Conservation (phyloP, 2,888 invertebrate species). For the Bimastos eiseni region DNA sequence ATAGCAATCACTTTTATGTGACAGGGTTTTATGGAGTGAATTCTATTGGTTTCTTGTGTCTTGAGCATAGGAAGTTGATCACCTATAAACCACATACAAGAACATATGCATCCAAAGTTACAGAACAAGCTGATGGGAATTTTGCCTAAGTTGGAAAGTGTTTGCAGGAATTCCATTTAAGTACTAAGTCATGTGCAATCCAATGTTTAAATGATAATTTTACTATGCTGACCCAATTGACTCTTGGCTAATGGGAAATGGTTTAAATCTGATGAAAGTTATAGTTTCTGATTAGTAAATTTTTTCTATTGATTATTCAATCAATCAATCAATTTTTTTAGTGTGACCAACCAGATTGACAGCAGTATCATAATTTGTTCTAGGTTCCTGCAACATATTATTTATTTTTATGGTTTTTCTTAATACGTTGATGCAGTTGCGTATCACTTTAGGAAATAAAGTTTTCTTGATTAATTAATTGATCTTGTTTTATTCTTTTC, state of each 20-base stretch:
- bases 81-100: too few relatives aligned
- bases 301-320: background rate
- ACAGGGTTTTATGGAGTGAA: background rate
- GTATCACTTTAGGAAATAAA: background rate
- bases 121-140: background rate
- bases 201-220: background rate
- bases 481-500: background rate
- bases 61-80: background rate
- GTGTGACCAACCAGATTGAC: too few relatives aligned
- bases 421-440: background rate
- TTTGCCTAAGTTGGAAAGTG: background rate
- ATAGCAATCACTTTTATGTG: background rate
- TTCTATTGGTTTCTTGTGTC: background rate
- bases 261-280: background rate
- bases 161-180: background rate
- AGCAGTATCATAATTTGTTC: too few relatives aligned
- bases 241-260: background rate
- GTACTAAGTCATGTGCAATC: background rate
- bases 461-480: background rate
- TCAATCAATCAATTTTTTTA: too few relatives aligned
- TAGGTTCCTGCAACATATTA: too few relatives aligned
- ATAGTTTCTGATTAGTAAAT: background rate
- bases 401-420: background rate
- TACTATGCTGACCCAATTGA: background rate
- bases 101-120: too few relatives aligned